Percentiles rank a stretch among this genome's conserved stretches.
phyloP scores from a whole-genome alignment of 1,140 invertebrate genomes.

The Linepithema humile region DNA sequence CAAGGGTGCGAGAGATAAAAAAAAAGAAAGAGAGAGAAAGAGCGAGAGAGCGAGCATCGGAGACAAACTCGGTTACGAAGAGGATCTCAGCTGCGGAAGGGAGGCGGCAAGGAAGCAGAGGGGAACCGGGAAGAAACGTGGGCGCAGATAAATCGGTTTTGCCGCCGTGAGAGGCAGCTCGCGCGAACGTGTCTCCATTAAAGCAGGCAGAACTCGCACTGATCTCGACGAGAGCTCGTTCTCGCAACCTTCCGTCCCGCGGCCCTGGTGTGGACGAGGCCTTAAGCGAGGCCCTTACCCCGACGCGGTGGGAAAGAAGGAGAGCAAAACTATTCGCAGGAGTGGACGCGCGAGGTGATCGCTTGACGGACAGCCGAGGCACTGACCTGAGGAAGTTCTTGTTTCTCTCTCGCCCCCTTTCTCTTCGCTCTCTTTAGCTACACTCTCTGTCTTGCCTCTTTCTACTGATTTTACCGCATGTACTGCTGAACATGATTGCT shows the following conservation, averaged over 20 bases:
- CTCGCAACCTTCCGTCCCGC: neutral
- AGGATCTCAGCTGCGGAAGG: constrained; percentile 19
- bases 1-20: constrained; percentile 33
- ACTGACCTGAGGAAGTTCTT: constrained; percentile 60
- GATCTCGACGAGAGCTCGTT: constrained; percentile 67
- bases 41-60: neutral
- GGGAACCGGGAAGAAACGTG: constrained; percentile 65
- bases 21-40: constrained; percentile 17
- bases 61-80: constrained; percentile 47
- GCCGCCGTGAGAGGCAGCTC: constrained; percentile 77
- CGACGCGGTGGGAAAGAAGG: constrained; percentile 14
- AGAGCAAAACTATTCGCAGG: constrained; percentile 39
- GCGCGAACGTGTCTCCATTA: constrained; percentile 81
- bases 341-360: constrained; percentile 52
- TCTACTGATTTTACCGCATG: constrained; percentile 8
- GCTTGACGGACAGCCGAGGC: constrained; percentile 55
- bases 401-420: constrained; percentile 17
- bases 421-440: neutral
- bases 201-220: constrained; percentile 70
- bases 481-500: constrained; percentile 15
- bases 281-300: constrained; percentile 5
- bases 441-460: constrained; percentile 14
- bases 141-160: constrained; percentile 82
- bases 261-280: constrained; percentile 16
- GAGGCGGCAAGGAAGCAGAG: constrained; percentile 4